Evolutionary conservation across 2,797 vertebrate genomes (phyloP).

Genomic region (Bradypus variegatus): DNA sequence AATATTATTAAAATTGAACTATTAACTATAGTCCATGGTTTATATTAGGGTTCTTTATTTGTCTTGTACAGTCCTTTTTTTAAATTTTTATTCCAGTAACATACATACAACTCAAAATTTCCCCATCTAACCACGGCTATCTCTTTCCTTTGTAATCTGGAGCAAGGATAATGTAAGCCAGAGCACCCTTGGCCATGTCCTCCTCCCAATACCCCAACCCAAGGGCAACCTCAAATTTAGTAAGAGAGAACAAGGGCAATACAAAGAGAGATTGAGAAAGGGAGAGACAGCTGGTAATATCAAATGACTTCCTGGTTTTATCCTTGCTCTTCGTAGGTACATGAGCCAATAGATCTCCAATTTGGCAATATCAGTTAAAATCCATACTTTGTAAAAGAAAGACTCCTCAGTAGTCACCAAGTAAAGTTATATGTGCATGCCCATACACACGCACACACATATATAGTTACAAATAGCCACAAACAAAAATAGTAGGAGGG

Average conservation of each 20-base stretch:
- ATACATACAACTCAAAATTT: too few species aligned
- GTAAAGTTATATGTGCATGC: not conserved
- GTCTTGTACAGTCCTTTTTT: too few species aligned
- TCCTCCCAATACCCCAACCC: not conserved
- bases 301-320: not conserved
- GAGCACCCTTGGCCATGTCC: not conserved
- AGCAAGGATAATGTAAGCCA: not conserved
- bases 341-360: not conserved
- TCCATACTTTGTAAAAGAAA: not conserved
- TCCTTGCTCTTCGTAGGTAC: not conserved
- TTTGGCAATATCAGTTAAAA: not conserved
- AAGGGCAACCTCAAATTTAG: not conserved
- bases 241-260: not conserved
- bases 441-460: not conserved
- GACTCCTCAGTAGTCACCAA: not conserved
- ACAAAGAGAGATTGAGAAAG: not conserved
- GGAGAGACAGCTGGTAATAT: not conserved
- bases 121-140: too few species aligned
- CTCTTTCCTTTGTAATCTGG: not conserved
- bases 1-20: too few species aligned
- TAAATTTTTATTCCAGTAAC: too few species aligned
- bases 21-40: too few species aligned
- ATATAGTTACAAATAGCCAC: not conserved
- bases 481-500: not conserved
- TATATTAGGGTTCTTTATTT: too few species aligned